A percentile compares a stretch with the other conserved stretches of the same genome.
Evolutionary conservation across 2,797 vertebrate genomes (phyloP).

Genomic region (Rhodeus uyekii): DNA sequence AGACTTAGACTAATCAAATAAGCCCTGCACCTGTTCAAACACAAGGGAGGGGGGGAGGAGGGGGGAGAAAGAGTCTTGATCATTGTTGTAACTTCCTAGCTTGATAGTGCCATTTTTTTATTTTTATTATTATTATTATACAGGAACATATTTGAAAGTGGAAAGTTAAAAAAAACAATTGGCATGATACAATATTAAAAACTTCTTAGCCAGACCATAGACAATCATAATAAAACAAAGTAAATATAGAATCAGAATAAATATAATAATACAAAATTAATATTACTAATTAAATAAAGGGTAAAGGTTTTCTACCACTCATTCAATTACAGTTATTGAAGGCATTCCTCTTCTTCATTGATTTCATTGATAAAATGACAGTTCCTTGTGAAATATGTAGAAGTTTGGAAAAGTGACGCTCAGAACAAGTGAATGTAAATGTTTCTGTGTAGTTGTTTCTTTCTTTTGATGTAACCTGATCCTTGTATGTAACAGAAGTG

Average conservation of each 20-base stretch:
- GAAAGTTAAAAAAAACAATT: not conserved
- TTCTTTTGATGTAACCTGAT: not conserved
- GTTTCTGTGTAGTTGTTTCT: not conserved
- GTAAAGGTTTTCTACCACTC: too few species aligned
- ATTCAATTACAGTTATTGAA: too few species aligned
- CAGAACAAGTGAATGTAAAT: not conserved
- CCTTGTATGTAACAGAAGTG: not conserved
- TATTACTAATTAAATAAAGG: too few species aligned
- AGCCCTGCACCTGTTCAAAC: constrained; percentile 34
- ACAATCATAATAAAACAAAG: not conserved
- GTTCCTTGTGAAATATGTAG: too few species aligned
- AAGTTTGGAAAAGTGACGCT: too few species aligned
- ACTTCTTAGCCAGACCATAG: not conserved
- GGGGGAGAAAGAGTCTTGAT: not conserved
- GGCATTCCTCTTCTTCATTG: too few species aligned
- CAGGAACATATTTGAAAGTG: not conserved
- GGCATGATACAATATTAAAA: not conserved
- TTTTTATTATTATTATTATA: not conserved
- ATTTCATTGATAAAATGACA: too few species aligned
- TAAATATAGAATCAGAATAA: too few species aligned
- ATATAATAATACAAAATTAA: too few species aligned
- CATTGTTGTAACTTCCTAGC: not conserved
- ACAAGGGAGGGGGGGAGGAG: not conserved
- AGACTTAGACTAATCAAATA: constrained; percentile 38
- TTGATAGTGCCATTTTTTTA: not conserved